A percentile compares a stretch with the other conserved stretches of the same genome.
Conservation (phyloP, 2,888 invertebrate genomes). For the Plagodis dolabraria region DNA sequence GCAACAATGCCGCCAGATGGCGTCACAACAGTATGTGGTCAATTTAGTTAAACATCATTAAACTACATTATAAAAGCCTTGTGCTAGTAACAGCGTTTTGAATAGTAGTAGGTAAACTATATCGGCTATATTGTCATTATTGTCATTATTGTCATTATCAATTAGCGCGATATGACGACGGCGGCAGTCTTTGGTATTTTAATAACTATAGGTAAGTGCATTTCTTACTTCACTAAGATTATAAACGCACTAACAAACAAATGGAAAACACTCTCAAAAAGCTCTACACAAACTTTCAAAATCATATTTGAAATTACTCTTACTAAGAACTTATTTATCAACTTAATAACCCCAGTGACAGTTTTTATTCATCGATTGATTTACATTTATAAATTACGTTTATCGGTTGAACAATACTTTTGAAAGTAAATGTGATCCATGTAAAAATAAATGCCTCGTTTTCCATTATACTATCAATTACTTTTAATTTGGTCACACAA, state of each 20-base stretch:
- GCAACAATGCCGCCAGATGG: conserved; percentile 10
- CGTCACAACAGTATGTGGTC: not conserved
- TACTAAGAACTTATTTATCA: not conserved
- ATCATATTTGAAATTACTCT: conserved; percentile 29
- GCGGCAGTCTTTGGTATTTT: conserved; percentile 67
- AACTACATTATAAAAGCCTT: not conserved
- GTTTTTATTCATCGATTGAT: no score
- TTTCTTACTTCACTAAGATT: conserved; percentile 58
- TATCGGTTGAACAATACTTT: no score
- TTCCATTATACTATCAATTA: no score
- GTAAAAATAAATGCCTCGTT: no score
- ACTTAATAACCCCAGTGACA: no score
- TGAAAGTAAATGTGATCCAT: no score
- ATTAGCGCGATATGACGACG: conserved; percentile 64
- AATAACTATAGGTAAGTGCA: conserved; percentile 75
- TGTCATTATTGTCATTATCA: no score
- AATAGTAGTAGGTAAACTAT: no score
- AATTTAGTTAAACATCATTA: conserved; percentile 3
- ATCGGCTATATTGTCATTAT: no score
- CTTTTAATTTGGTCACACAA: no score
- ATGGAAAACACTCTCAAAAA: conserved; percentile 16
- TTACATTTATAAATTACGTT: no score
- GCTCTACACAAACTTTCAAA: conserved; percentile 29
- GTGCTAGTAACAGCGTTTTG: not conserved
- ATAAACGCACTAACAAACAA: conserved; percentile 28